Base-by-base conservation (phyloP, 2,113 vertebrate species). In the Albula glossodonta region DNA sequence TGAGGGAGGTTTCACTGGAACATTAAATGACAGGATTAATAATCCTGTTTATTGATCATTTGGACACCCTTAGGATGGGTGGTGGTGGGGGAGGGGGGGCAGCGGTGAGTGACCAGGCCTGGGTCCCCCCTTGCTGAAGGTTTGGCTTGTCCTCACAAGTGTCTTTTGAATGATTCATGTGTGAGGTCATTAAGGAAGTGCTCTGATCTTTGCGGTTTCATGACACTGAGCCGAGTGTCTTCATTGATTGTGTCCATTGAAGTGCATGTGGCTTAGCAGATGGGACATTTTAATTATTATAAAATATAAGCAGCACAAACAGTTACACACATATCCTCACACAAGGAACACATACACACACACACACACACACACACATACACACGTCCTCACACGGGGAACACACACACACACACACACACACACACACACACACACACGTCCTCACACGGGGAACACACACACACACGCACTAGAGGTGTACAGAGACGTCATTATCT, bases 181-280 rank as follows among this genome's bases (percentile, higher is more conserved):
- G 87, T 3, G 84, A 88, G 91, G 91, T 87, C 80, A 48, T 90
- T 87, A 88, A 87, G 87, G 87, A 88, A 90, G 87, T 51, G 83
- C 87, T 90, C 88, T 88, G 60, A 88, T 87, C 86, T 89, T 90
- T 87, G 86, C 82, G 88, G 89, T 83, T 82, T 88, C 90, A 89
- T 88, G 86, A 89, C 86, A 81, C 82, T 13, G 81, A 80, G 90
- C 89, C 90, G 93, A 93, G 93, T 92, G 90, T 89, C 81, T 9
- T 78, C 89, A 92, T 92, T 90, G 89, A 93, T 93, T 89, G 86
- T 83, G 85, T 90, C 88, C 87, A 90, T 91, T 84, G 77, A 63
- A 22, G 49, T 87, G 90, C 87, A 87, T 84, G 87, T 86, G 86
- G 87, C 83, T 84, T 88, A 85, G 80, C 89, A 92, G 91, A 94